Evolutionary conservation across 2,113 vertebrate genomes (phyloP).

Genomic region (Athene noctua): DNA sequence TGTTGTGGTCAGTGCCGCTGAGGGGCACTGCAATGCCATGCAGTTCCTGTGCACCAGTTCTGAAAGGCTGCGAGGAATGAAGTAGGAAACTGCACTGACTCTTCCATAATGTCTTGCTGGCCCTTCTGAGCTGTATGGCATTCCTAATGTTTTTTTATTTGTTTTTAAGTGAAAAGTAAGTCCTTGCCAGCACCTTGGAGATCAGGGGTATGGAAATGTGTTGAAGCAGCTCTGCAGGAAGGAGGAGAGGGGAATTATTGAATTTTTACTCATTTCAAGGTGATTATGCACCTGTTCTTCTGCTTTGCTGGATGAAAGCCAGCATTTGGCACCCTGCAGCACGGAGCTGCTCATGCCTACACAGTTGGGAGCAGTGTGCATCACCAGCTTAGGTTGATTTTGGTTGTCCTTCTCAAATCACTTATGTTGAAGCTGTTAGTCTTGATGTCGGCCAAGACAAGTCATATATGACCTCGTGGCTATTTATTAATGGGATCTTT

Average conservation of each 20-base stretch:
- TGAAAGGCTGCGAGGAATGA: background rate
- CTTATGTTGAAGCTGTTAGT: background rate
- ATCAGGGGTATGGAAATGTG: background rate
- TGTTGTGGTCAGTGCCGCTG: background rate
- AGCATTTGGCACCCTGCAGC: background rate
- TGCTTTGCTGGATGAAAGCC: background rate
- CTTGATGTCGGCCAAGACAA: background rate
- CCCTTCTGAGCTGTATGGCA: background rate
- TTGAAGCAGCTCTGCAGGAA: background rate
- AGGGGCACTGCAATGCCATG: background rate
- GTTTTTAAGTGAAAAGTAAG: background rate
- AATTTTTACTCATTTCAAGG: background rate
- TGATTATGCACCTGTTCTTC: background rate
- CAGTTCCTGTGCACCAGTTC: background rate
- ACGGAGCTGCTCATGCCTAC: background rate
- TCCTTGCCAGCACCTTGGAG: background rate
- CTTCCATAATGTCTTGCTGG: background rate
- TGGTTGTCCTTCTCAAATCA: background rate
- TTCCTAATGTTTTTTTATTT: background rate
- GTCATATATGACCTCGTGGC: background rate
- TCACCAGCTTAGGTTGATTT: background rate
- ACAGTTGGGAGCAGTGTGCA: background rate
- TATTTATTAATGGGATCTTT: background rate
- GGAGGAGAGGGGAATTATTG: background rate
- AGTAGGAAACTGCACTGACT: background rate